Conservation (phyloP, 2,113 vertebrate species). For the Tor tambroides region DNA sequence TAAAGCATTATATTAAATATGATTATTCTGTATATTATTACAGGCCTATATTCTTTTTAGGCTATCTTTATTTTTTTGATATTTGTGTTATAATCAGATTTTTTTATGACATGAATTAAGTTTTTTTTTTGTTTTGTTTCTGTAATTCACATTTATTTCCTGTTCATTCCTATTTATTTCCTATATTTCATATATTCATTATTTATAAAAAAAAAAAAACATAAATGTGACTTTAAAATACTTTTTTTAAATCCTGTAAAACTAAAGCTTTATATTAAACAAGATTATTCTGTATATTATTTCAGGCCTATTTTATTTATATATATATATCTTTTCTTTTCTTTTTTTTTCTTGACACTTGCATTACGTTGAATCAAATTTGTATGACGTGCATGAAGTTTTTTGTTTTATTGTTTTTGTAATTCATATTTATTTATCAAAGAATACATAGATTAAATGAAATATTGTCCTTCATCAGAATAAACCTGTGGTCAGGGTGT, state of each 20-base stretch:
- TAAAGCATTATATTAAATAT: background rate
- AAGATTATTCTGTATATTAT: background rate
- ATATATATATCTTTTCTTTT: too few species aligned
- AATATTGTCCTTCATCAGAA: constrained; percentile 28
- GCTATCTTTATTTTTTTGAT: background rate
- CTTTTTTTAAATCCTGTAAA: background rate
- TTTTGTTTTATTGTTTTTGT: background rate
- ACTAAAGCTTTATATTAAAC: background rate
- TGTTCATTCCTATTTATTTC: too few species aligned
- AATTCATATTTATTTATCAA: constrained; percentile 11
- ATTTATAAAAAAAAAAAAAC: too few species aligned
- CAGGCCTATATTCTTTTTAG: background rate
- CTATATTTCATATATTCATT: background rate
- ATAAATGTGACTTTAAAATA: too few species aligned
- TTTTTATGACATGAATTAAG: too few species aligned
- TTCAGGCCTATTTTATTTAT: background rate
- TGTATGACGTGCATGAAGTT: background rate
- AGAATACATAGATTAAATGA: background rate
- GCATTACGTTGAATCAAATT: background rate
- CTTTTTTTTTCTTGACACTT: too few species aligned
- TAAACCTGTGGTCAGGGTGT: background rate
- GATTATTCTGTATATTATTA: background rate
- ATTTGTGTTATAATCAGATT: too few species aligned
- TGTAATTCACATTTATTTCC: too few species aligned
- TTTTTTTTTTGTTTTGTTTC: too few species aligned